Evolutionary conservation across 2,888 invertebrate species (phyloP), one percentile per base, ranked within the genome.

Genomic region (Andrena minutula): DNA sequence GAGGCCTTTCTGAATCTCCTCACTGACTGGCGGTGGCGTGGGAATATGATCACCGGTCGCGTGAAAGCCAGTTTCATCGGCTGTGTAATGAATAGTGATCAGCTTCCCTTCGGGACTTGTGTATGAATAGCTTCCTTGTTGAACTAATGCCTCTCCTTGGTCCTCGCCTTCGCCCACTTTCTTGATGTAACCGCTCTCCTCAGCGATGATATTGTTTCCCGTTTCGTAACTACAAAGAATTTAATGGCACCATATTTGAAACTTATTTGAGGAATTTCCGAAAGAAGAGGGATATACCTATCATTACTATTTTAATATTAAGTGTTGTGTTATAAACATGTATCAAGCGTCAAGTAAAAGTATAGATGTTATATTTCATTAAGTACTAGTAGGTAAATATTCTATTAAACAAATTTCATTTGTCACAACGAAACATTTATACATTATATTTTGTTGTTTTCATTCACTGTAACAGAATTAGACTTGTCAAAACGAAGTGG

Each of bases 1-100:
- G 82, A 98, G 95, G 73, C 97, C 97, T 93, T 97, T 97, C 94
- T 98, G 98, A 91, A 97, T 97, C 95, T 97, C 97, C 83, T 96
- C 95, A 72, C 97, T 97, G 32, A 97, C 96, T 82, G 97, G 97
- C 16, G 97, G 97, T 82, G 97, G 96, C 69, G 97, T 97, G 83
- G 97, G 97, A 91, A 97, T 96, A 92, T 97, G 97, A 93, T 97
- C 97, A 0, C 97, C 97, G 87, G 95, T 95, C 69, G 97, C 97
- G 87, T 97, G 96, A 95, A 97, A 97, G 65, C 97, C 97, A 89
- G 95, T 96, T 93, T 97, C 97, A 91, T 97, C 97, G 89, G 97
- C 97, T 23, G 96, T 97, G 93, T 97, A 97, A 90, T 96, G 96
- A 7, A 97, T 96, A 81, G 95, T 96, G 90, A 97, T 97, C 89